A percentile compares a stretch with the other conserved stretches of the same genome.
These are phyloP conservation scores for Drosophila nigricruria DNA, from an alignment of 2,888 invertebrate species.

Conservation along the genomic window DNA sequence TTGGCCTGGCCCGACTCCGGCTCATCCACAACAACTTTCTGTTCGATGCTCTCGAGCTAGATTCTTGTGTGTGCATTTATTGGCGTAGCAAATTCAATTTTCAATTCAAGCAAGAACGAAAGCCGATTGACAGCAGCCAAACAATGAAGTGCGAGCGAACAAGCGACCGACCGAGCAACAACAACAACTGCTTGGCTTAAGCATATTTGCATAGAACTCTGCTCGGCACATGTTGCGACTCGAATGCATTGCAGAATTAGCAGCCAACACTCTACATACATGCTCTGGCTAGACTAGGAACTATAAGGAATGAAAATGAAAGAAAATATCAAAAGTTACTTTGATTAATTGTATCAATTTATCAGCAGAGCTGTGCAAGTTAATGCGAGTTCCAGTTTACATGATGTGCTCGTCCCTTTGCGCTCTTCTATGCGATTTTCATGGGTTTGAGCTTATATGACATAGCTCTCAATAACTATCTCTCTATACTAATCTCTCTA, in stretches of 20 bases:
- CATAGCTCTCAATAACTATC: not conserved
- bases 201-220: conserved; percentile 45
- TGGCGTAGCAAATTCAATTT: conserved; percentile 69
- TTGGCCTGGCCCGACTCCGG: conserved; percentile 35
- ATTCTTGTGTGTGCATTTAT: conserved; percentile 59
- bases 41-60: conserved; percentile 11
- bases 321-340: not conserved
- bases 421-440: not conserved
- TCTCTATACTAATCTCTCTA: not conserved
- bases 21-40: conserved; percentile 3
- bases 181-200: conserved; percentile 9
- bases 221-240: conserved; percentile 20
- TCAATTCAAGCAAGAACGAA: conserved; percentile 50
- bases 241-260: not conserved
- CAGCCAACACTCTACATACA: not conserved
- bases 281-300: not conserved
- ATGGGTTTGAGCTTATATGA: not conserved
- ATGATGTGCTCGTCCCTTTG: not conserved
- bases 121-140: conserved; percentile 53
- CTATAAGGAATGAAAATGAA: not conserved
- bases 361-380: not conserved
- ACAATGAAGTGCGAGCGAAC: conserved; percentile 26
- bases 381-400: not conserved
- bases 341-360: conserved; percentile 1
- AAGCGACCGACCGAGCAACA: not conserved